Evolutionary conservation across 2,113 vertebrate species (phyloP).

Genomic region (Eira barbara): DNA sequence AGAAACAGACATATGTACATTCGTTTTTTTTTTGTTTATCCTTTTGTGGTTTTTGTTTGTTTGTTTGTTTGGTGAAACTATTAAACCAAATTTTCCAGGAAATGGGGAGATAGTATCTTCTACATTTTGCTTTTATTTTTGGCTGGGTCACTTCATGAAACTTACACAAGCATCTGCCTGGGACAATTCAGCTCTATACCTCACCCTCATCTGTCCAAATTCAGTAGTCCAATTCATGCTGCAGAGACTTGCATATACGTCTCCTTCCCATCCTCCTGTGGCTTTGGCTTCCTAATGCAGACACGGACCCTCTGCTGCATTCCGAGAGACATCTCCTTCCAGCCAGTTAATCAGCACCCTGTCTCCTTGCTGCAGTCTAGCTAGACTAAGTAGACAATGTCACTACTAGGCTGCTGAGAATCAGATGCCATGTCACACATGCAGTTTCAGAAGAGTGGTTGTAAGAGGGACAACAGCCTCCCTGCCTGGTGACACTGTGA

Average conservation of each 20-base stretch:
- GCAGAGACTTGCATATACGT: not conserved
- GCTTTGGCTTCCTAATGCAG: not conserved
- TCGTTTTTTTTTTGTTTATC: not conserved
- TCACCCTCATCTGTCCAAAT: not conserved
- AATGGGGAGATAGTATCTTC: not conserved
- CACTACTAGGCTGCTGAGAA: conserved; percentile 36
- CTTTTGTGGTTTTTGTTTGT: not conserved
- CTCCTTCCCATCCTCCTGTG: not conserved
- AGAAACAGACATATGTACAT: not conserved
- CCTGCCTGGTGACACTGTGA: conserved; percentile 49
- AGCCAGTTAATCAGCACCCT: conserved; percentile 19
- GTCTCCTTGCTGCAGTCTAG: not conserved
- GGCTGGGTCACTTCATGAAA: not conserved
- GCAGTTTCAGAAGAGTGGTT: conserved; percentile 60
- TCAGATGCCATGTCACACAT: conserved; percentile 29
- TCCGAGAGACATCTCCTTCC: not conserved
- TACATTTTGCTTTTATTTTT: not conserved
- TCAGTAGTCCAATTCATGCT: not conserved
- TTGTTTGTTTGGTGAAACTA: not conserved
- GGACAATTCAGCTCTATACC: fast-evolving
- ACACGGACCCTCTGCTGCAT: not conserved
- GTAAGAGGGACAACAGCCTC: conserved; percentile 41
- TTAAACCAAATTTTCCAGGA: not conserved
- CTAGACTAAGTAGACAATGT: conserved; percentile 20
- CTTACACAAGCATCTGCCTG: not conserved